phyloP scores from a whole-genome alignment of 2,797 vertebrate species.

The Typhlichthys eigenmanni region DNA sequence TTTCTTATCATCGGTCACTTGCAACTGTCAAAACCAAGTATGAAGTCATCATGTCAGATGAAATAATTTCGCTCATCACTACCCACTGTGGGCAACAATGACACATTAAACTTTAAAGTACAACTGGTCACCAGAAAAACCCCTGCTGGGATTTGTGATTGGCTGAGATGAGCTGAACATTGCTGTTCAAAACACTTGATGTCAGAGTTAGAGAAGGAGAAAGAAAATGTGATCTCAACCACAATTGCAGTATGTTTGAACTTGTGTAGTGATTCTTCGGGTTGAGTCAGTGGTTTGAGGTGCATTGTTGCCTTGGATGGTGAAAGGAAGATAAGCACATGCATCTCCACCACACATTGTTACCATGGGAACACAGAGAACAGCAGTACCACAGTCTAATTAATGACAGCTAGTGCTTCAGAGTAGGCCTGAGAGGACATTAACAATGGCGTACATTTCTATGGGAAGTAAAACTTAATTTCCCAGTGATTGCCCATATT shows the following conservation, averaged over 20 bases:
- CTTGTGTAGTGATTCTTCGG: slow-evolving; percentile 24
- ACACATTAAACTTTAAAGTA: no score
- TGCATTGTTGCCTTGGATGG: slow-evolving; percentile 48
- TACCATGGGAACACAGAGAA: slow-evolving; percentile 77
- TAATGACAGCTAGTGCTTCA: slow-evolving; percentile 70
- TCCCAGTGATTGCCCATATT: slow-evolving; percentile 43
- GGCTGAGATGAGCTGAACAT: slow-evolving; percentile 2
- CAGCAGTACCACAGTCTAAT: slow-evolving; percentile 71
- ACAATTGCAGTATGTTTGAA: neutral
- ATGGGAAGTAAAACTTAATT: slow-evolving; percentile 22
- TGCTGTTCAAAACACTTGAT: no score
- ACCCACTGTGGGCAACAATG: no score
- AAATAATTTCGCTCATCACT: no score
- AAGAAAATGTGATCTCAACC: neutral
- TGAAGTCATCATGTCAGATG: no score
- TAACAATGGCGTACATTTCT: slow-evolving; percentile 61
- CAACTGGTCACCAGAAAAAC: no score
- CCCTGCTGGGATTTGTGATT: no score
- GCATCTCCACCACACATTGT: slow-evolving; percentile 60
- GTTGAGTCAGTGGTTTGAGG: slow-evolving; percentile 48
- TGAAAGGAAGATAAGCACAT: slow-evolving; percentile 49
- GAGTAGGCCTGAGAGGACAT: slow-evolving; percentile 65
- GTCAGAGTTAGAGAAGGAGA: neutral
- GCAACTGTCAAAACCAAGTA: no score
- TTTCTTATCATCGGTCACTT: no score